Percentiles rank a stretch among this genome's conserved stretches.
phyloP scores from a whole-genome alignment of 2,113 vertebrate species.

The Phalacrocorax brasilianus region DNA sequence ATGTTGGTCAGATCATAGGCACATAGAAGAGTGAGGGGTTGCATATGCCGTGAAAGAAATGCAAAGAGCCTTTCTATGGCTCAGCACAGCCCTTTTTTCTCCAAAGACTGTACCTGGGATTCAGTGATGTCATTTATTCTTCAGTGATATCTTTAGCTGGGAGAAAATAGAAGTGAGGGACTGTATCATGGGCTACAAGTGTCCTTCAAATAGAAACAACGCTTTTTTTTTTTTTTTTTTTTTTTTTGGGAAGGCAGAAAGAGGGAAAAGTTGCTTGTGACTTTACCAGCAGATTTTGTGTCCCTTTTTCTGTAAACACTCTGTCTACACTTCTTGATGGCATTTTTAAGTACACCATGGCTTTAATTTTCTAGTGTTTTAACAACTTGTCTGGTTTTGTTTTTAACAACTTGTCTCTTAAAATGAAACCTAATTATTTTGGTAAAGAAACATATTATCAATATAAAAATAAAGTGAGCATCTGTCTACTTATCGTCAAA shows the following conservation, averaged over 20 bases:
- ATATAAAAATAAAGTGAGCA: conserved; percentile 52
- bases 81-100: neutral
- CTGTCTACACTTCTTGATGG: conserved; percentile 9
- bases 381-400: conserved; percentile 54
- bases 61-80: neutral
- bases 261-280: conserved; percentile 22
- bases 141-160: neutral
- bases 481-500: conserved; percentile 36
- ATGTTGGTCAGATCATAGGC: neutral
- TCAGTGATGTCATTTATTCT: neutral
- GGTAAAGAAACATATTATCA: conserved; percentile 48
- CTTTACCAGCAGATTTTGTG: conserved; percentile 32
- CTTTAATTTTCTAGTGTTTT: conserved; percentile 46
- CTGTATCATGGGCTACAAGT: neutral
- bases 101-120: neutral
- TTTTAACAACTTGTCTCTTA: conserved; percentile 57
- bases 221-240: neutral
- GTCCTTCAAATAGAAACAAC: neutral
- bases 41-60: neutral
- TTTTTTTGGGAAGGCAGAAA: neutral
- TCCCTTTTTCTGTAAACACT: conserved; percentile 36
- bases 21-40: neutral
- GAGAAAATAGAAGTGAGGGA: neutral
- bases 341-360: conserved; percentile 32
- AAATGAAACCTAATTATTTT: conserved; percentile 53